Conservation (phyloP, 2,113 vertebrate genomes). For the Empidonax traillii region DNA sequence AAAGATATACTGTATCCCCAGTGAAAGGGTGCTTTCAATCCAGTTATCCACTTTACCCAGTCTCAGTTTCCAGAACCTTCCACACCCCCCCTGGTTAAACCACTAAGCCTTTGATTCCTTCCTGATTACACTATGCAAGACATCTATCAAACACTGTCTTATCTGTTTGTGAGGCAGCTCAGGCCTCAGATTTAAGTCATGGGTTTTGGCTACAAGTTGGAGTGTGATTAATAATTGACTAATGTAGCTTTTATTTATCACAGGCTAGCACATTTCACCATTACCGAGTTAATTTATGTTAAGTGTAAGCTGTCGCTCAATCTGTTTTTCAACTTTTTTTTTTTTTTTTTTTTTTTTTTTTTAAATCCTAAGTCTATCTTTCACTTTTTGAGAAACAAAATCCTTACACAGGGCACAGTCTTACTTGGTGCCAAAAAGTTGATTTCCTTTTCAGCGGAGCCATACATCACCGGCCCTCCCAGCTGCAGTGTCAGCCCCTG, state of each 20-base stretch:
- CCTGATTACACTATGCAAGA: slow-evolving; percentile 77
- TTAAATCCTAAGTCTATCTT: slow-evolving; percentile 77
- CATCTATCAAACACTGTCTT: slow-evolving; percentile 81
- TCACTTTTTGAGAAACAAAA: slow-evolving; percentile 86
- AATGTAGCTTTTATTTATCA: slow-evolving; percentile 88
- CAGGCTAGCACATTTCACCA: slow-evolving; percentile 84
- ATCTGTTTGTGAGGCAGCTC: slow-evolving; percentile 85
- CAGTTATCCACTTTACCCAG: slow-evolving; percentile 58
- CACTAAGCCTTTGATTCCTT: slow-evolving; percentile 76
- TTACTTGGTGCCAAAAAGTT: slow-evolving; percentile 95
- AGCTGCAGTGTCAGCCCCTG: slow-evolving; percentile 99
- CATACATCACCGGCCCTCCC: slow-evolving; percentile 98
- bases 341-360: slow-evolving; percentile 32
- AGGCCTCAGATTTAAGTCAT: slow-evolving; percentile 83
- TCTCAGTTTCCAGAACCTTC: slow-evolving; percentile 78
- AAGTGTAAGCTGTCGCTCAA: slow-evolving; percentile 86
- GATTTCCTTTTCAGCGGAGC: slow-evolving; percentile 98
- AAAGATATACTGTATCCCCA: slow-evolving; percentile 63
- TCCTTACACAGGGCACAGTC: slow-evolving; percentile 91
- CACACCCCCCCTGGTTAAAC: slow-evolving; percentile 69
- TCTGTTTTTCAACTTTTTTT: slow-evolving; percentile 76
- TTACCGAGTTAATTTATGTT: slow-evolving; percentile 85
- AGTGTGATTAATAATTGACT: slow-evolving; percentile 90
- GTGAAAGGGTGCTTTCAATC: slow-evolving; percentile 68
- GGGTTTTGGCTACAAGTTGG: slow-evolving; percentile 85